Evolutionary conservation across 2,888 invertebrate genomes (phyloP), one percentile per base, ranked within the genome.

Genomic region (Dioctria linearis): DNA sequence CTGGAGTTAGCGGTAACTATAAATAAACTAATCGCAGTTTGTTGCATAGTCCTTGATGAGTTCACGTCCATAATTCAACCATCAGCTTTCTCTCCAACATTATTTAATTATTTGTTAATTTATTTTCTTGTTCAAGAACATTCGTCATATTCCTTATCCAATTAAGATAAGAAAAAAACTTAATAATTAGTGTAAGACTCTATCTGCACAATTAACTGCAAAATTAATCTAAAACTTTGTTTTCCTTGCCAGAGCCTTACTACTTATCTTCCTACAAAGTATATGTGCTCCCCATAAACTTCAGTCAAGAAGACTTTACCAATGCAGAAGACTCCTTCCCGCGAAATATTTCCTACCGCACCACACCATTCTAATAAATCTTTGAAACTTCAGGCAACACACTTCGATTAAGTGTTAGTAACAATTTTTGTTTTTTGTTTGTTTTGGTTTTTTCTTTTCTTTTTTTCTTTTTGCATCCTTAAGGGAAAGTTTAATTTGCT

Each of bases 201-300:
- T 54, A 54, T 37, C 61, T 61, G 25, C 3, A 25, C 61, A 61
- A 5, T 61, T 61, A 61, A 61, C 37, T 61, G n/a, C 6, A n/a
- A 61, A 37, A 61, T 61, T 61, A 61, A 61, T 61, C 61, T 61
- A 8, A 61, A 61, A 61, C 11, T 61, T 61, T 61, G 37, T 25
- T n/a, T n/a, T 61, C 61, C 8, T 37, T 61, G 8, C 2, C 4
- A 54, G 11, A n/a, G 54, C 54, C 54, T 54, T 54, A 54, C 1
- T n/a, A 54, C 54, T 54, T 54, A 11, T 4, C 54, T 54, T n/a
- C 25, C 25, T 25, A 25, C 25, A 25, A 25, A 25, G 25, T 25
- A n/a, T 11, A 11, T 54, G 54, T 3, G 54, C 11, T 1, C 54
- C 54, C 25, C 2, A 25, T 25, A 25, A 25, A 25, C 25, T 25